phyloP scores from a whole-genome alignment of 2,113 vertebrate species.

The Vicugna pacos region DNA sequence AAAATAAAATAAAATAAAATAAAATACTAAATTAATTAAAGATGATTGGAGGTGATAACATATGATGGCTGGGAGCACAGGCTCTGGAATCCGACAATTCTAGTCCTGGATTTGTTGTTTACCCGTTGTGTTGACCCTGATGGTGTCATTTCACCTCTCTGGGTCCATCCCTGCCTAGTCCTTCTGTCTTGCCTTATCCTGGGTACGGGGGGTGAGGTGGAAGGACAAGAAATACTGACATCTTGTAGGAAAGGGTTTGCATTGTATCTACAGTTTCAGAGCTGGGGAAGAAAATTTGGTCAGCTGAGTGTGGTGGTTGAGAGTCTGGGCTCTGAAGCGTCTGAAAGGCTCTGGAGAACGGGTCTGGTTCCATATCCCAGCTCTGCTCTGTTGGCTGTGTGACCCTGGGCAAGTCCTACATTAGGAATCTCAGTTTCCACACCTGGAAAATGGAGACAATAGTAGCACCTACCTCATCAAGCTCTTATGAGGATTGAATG shows the following conservation, averaged over 20 bases:
- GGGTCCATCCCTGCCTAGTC: neutral
- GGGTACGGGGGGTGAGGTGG: neutral
- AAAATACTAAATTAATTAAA: neutral
- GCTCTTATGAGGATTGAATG: neutral
- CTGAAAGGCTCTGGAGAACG: neutral
- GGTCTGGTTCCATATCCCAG: too few relatives aligned
- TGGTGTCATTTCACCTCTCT: neutral
- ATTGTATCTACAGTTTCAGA: neutral
- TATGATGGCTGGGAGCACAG: neutral
- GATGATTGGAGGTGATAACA: accelerated
- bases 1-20: neutral
- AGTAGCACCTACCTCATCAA: neutral
- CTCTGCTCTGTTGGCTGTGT: neutral
- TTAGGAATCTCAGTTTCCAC: neutral
- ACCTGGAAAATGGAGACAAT: neutral
- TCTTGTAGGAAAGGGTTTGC: neutral
- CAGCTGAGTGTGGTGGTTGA: neutral
- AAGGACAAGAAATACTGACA: neutral
- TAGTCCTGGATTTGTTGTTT: neutral
- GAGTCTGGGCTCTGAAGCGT: neutral
- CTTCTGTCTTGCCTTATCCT: neutral
- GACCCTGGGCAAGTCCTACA: too few relatives aligned
- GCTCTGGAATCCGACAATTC: neutral
- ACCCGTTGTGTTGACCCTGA: accelerated
- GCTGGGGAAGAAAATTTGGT: neutral